A percentile compares a stretch with the other conserved stretches of the same genome.
These are phyloP conservation scores for Ageneiosus marmoratus DNA, from an alignment of 2,113 vertebrate species.

Conservation along the genomic window DNA sequence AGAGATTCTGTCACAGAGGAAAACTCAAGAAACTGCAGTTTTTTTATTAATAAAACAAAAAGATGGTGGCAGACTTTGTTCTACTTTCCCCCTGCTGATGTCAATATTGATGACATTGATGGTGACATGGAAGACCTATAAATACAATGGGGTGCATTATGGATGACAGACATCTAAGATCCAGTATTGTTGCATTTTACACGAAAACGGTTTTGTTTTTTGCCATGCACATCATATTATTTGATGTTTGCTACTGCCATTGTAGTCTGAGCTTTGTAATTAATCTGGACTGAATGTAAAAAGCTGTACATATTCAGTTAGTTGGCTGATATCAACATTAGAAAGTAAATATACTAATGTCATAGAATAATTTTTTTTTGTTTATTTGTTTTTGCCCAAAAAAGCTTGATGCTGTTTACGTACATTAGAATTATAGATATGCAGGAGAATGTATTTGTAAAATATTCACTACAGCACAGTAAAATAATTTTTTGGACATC, in stretches of 20 bases:
- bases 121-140: not conserved
- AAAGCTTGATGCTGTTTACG: not conserved
- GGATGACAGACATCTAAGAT: not conserved
- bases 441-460: too few species aligned
- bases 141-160: not conserved
- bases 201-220: not conserved
- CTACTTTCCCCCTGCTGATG: not conserved
- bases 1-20: not conserved
- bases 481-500: too few species aligned
- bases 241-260: too few species aligned
- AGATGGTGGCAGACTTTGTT: not conserved
- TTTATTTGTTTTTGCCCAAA: not conserved
- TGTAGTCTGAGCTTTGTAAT: too few species aligned
- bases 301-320: not conserved
- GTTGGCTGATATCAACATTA: not conserved
- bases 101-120: not conserved
- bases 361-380: not conserved
- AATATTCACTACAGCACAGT: too few species aligned
- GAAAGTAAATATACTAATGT: slow-evolving; percentile 13
- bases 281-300: not conserved
- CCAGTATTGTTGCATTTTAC: not conserved
- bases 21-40: not conserved
- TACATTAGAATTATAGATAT: not conserved
- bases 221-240: not conserved
- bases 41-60: not conserved